Conservation (phyloP, 2,113 vertebrate genomes). For the Synchiropus splendidus region DNA sequence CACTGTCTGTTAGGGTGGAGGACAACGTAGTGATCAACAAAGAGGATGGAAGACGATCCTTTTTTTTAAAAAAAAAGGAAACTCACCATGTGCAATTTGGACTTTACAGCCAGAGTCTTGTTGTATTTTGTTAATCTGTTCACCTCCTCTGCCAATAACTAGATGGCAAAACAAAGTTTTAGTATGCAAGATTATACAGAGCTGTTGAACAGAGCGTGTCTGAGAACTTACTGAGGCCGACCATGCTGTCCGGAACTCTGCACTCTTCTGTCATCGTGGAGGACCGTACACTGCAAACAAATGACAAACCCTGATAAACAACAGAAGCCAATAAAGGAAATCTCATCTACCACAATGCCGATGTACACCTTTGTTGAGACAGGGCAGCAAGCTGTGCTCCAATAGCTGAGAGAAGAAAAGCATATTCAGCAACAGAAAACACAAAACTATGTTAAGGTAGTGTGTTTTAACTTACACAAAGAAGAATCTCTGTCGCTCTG, state of each 20-base stretch:
- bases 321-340: too few species aligned
- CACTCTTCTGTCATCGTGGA: conserved; percentile 81
- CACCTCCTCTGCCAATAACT: conserved; percentile 90
- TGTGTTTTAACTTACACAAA: conserved; percentile 52
- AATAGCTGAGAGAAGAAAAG: conserved; percentile 66
- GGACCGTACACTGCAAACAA: conserved; percentile 49
- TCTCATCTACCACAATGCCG: neutral
- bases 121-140: conserved; percentile 94
- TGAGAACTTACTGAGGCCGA: conserved; percentile 83
- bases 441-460: neutral
- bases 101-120: conserved; percentile 93
- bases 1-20: conserved; percentile 73
- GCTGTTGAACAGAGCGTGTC: conserved; percentile 1
- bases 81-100: conserved; percentile 84
- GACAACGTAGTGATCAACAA: too few species aligned
- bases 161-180: conserved; percentile 8
- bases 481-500: conserved; percentile 78
- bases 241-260: conserved; percentile 86
- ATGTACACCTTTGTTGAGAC: conserved; percentile 73
- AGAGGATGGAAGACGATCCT: too few species aligned
- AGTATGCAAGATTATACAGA: neutral
- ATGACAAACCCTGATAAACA: too few species aligned
- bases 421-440: conserved; percentile 15
- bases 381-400: conserved; percentile 80
- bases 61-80: too few species aligned